Base-by-base conservation (phyloP, 2,888 invertebrate genomes). In the Acrobasis repandana region DNA sequence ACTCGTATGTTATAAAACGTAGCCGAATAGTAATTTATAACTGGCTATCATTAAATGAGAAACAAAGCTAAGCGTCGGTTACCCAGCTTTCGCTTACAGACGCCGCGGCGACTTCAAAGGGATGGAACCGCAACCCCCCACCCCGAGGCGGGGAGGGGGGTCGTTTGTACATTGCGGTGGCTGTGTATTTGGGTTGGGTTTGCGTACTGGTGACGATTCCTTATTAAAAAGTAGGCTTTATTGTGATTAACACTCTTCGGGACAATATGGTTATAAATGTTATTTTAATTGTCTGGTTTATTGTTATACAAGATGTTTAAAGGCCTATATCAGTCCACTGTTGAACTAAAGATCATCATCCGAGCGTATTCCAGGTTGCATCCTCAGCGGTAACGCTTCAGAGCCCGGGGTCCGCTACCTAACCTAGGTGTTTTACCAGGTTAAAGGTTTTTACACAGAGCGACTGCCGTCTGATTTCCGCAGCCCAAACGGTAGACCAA, bases 61-160 rank as follows among this genome's bases (percentile, higher is more conserved):
- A 89, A 90, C 88, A 90, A 90, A 90, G 88, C 89, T 86, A 86
- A 88, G 85, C 88, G 85, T 81, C 73, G 89, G 88, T 87, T 85
- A 84, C 83, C 85, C 85, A 84, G 86, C 86, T 86, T 88, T 88
- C 90, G 83, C 80, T 79, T 76, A 80, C 89, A 89, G 89, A 85
- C 88, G 88, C 85, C 85, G 76, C 82, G 86, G 85, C 86, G 72
- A 90, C 89, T 86, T 91, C 91, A 92, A 91, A 91, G 91, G 84
- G 83, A 84, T 77, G 75, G 75, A 74, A 80, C 80, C 82, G 78
- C 82, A 82, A 77, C 79, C 79, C 80, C 72, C 69, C 68, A 71
- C 71, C 70, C 68, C 72, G 63, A 63, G 69, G 70, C 72, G 72
- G 18, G 34, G 54, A 34, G 52, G 54, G 20, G 71, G 79, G 76